These are phyloP conservation scores for Agrotis ipsilon DNA, from an alignment of 2,888 invertebrate species.

Conservation along the genomic window DNA sequence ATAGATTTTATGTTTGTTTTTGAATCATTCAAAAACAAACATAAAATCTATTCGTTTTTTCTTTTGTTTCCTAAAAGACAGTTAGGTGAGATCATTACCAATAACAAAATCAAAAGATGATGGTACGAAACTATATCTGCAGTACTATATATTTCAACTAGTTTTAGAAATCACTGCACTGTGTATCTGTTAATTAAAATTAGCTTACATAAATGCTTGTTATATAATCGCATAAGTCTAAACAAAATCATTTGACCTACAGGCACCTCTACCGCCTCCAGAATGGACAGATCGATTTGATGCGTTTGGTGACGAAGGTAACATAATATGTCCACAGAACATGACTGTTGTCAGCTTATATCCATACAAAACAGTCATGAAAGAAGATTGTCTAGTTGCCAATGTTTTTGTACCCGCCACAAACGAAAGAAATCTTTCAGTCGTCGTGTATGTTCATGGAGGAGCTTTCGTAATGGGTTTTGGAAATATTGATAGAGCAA, in stretches of 20 bases:
- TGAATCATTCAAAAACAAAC: too few species aligned
- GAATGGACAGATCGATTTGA: conserved; percentile 67
- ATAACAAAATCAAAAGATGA: too few species aligned
- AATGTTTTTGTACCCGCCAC: conserved; percentile 81
- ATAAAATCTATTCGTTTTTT: too few species aligned
- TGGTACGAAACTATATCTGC: too few species aligned
- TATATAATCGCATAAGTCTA: not conserved
- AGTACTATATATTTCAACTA: too few species aligned
- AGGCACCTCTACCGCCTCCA: conserved; percentile 58
- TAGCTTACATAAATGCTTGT: too few species aligned
- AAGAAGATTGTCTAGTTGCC: conserved; percentile 80
- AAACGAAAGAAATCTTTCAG: conserved; percentile 66
- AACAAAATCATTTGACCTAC: not conserved
- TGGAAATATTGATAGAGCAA: conserved; percentile 27
- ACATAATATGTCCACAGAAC: conserved; percentile 69
- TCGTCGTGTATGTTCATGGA: conserved; percentile 72
- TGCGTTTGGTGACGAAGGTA: conserved; percentile 63
- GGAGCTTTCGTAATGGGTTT: conserved; percentile 68
- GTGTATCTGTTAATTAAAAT: too few species aligned
- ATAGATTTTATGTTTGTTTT: too few species aligned
- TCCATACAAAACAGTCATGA: conserved; percentile 20
- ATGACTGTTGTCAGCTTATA: too few species aligned
- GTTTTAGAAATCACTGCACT: too few species aligned
- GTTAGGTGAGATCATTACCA: too few species aligned
- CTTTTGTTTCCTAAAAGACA: too few species aligned